phyloP scores from a whole-genome alignment of 2,888 invertebrate genomes.

The Ichneumoninae sp. region DNA sequence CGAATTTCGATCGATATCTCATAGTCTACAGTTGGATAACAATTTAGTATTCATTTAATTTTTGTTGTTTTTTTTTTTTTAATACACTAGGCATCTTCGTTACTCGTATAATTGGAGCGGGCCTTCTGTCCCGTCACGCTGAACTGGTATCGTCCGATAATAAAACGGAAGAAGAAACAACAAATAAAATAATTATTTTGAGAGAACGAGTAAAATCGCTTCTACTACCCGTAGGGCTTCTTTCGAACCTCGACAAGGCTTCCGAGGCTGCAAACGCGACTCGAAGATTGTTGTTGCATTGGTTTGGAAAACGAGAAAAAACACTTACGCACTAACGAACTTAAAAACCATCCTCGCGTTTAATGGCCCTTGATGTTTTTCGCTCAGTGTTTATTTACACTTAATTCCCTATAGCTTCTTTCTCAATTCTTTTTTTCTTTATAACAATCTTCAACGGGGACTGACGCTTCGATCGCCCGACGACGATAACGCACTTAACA shows the following conservation, averaged over 20 bases:
- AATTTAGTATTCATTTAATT: slow-evolving; percentile 67
- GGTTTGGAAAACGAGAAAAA: slow-evolving; percentile 17
- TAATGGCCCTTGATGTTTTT: slow-evolving; percentile 10
- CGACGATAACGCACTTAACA: slow-evolving; percentile 34
- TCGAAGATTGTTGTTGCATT: slow-evolving; percentile 10
- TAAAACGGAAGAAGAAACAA: slow-evolving; percentile 13
- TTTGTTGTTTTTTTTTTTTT: slow-evolving; percentile 13
- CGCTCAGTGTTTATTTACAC: slow-evolving; percentile 35
- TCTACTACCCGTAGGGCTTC: slow-evolving; percentile 12
- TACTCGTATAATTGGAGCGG: slow-evolving; percentile 45
- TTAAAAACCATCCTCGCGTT: slow-evolving; percentile 14
- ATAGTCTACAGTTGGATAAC: slow-evolving; percentile 76
- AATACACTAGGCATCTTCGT: slow-evolving; percentile 45
- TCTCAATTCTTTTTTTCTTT: neutral
- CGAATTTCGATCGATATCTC: slow-evolving; percentile 76
- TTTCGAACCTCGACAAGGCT: slow-evolving; percentile 26
- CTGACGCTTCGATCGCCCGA: slow-evolving; percentile 29
- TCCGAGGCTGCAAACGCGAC: slow-evolving; percentile 1
- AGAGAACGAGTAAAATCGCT: neutral
- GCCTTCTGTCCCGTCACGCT: slow-evolving; percentile 19
- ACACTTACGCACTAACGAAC: slow-evolving; percentile 28
- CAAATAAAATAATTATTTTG: neutral
- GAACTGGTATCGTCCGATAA: slow-evolving; percentile 25
- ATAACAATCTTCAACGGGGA: slow-evolving; percentile 22
- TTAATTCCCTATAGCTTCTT: slow-evolving; percentile 35